Percentiles rank a stretch among this genome's conserved stretches.
phyloP scores from a whole-genome alignment of 2,888 invertebrate species.

The Operophtera brumata region DNA sequence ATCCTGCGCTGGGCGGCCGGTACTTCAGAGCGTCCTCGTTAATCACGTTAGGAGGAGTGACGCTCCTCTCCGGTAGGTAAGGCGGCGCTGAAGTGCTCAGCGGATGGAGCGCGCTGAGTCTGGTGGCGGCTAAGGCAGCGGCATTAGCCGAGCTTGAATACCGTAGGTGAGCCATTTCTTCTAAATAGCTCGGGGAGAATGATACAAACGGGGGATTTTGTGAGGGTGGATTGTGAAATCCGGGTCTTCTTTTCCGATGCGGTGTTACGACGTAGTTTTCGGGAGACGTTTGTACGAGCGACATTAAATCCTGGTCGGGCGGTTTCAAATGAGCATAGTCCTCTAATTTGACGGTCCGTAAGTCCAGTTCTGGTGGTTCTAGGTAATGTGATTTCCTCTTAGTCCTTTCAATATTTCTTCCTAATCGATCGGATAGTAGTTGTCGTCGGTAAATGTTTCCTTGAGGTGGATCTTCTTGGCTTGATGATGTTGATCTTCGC shows the following conservation, averaged over 20 bases:
- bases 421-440: conserved; percentile 81
- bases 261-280: conserved; percentile 94
- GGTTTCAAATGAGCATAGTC: conserved; percentile 83
- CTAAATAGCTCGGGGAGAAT: conserved; percentile 87
- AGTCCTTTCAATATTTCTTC: conserved; percentile 81
- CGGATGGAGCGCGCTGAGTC: conserved; percentile 79
- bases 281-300: conserved; percentile 85
- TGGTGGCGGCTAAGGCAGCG: conserved; percentile 80
- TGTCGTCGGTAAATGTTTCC: conserved; percentile 82
- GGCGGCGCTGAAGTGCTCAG: conserved; percentile 88
- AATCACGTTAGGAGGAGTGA: conserved; percentile 81
- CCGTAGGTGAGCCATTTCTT: conserved; percentile 84
- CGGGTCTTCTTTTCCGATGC: conserved; percentile 91
- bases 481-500: conserved; percentile 76
- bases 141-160: conserved; percentile 82
- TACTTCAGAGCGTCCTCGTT: conserved; percentile 81
- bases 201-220: conserved; percentile 94
- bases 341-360: conserved; percentile 83
- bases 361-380: conserved; percentile 85
- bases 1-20: conserved; percentile 86
- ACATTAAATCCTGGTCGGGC: conserved; percentile 85
- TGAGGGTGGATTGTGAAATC: conserved; percentile 92
- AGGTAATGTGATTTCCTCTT: conserved; percentile 83
- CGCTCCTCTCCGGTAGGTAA: conserved; percentile 82
- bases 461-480: conserved; percentile 74